These are phyloP conservation scores for Aphidius colemani DNA, from an alignment of 2,888 invertebrate genomes.

Conservation along the genomic window DNA sequence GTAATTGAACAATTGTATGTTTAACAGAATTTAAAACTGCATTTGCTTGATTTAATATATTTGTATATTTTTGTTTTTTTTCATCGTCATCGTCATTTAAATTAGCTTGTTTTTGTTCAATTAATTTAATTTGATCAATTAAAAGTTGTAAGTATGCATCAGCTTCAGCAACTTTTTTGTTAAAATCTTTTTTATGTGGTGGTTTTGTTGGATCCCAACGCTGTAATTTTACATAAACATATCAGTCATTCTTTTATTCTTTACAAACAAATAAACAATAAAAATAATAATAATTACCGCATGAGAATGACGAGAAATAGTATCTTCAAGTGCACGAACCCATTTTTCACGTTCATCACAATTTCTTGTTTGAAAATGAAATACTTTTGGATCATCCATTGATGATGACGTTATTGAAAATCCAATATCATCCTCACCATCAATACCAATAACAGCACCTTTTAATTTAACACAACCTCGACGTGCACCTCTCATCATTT, in stretches of 20 bases:
- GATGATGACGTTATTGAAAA: conserved; percentile 82
- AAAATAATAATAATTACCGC: conserved; percentile 57
- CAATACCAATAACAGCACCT: conserved; percentile 97
- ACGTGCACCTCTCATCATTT: conserved; percentile 96
- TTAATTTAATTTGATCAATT: conserved; percentile 87
- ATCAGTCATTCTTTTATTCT: not conserved
- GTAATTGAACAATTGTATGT: conserved; percentile 96
- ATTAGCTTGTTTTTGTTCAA: conserved; percentile 49
- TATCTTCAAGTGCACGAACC: conserved; percentile 94
- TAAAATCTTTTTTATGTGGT: conserved; percentile 69
- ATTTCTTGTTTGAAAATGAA: conserved; percentile 98
- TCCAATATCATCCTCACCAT: conserved; percentile 98
- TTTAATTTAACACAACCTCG: conserved; percentile 96
- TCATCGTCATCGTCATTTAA: conserved; percentile 46
- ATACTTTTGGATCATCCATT: conserved; percentile 94
- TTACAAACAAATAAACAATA: conserved; percentile 8
- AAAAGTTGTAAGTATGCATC: conserved; percentile 95
- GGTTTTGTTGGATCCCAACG: conserved; percentile 66
- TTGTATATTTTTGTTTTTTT: conserved; percentile 44
- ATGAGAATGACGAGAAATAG: conserved; percentile 82
- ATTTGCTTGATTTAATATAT: conserved; percentile 62
- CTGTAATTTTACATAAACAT: conserved; percentile 34
- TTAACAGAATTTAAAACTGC: conserved; percentile 96
- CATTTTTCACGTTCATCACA: conserved; percentile 94
- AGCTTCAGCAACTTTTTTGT: conserved; percentile 90